Percentiles rank a stretch among this genome's conserved stretches.
These are phyloP conservation scores for Hyalella azteca DNA, from an alignment of 2,888 invertebrate genomes.

Conservation along the genomic window DNA sequence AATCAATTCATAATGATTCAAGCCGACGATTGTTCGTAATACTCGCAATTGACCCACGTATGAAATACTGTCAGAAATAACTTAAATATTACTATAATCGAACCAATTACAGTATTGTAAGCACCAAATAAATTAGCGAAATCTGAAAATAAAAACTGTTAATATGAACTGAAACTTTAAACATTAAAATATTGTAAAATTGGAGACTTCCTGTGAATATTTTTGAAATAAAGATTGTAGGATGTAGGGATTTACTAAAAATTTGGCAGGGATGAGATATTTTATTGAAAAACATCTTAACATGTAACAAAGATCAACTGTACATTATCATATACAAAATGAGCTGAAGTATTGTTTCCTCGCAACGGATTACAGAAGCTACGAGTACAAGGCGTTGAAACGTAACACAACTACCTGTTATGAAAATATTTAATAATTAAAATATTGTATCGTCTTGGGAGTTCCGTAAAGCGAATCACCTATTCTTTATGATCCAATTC, in stretches of 20 bases:
- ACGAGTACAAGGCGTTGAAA: not conserved
- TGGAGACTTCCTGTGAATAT: no score
- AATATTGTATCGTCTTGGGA: not conserved
- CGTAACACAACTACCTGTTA: not conserved
- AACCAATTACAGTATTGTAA: no score
- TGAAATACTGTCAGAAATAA: no score
- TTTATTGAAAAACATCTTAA: conserved; percentile 40
- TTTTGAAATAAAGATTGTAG: no score
- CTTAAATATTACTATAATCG: no score
- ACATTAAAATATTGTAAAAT: no score
- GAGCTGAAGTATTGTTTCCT: conserved; percentile 5
- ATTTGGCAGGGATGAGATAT: not conserved
- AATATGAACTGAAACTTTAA: no score
- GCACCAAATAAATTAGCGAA: no score
- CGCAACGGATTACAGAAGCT: not conserved
- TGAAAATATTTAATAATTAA: not conserved
- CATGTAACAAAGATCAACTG: conserved; percentile 39
- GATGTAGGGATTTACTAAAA: not conserved
- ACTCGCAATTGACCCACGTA: no score
- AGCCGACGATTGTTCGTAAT: no score
- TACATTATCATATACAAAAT: conserved; percentile 31
- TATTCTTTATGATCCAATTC: not conserved
- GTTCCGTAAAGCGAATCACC: not conserved
- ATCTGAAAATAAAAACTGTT: no score
- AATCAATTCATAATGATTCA: no score